A percentile compares a stretch with the other conserved stretches of the same genome.
These are phyloP conservation scores for Aleadryas rufinucha DNA, from an alignment of 2,113 vertebrate genomes.

Conservation along the genomic window DNA sequence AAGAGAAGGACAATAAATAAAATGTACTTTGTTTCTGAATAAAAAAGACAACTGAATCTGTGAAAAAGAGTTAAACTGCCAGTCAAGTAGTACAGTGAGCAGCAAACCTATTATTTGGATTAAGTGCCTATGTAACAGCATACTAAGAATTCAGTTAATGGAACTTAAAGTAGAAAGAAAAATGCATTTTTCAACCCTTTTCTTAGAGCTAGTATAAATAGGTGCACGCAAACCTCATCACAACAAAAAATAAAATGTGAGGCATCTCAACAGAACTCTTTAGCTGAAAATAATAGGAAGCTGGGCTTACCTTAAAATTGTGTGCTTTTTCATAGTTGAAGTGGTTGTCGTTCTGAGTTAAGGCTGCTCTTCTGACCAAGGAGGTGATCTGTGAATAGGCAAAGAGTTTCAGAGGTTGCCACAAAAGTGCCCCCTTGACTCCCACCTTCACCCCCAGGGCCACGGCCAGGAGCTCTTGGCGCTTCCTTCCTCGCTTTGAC, in stretches of 20 bases:
- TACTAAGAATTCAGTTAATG: background rate
- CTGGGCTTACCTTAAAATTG: constrained; percentile 95
- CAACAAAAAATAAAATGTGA: background rate
- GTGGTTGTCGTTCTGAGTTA: constrained; percentile 90
- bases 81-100: background rate
- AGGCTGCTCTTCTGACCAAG: constrained; percentile 85
- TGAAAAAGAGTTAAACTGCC: background rate
- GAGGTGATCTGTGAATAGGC: constrained; percentile 96
- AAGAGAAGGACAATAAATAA: background rate
- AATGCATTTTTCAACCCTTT: background rate
- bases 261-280: background rate
- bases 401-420: constrained; percentile 97
- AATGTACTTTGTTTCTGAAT: background rate
- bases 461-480: constrained; percentile 89
- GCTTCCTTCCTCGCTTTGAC: constrained; percentile 82
- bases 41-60: background rate
- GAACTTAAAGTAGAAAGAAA: background rate
- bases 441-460: constrained; percentile 90
- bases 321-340: constrained; percentile 96
- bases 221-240: background rate
- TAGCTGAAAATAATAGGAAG: background rate
- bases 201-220: background rate
- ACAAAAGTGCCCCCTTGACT: constrained; percentile 83
- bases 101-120: background rate
- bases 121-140: background rate